These are phyloP conservation scores for Leucophenga varia DNA, from an alignment of 1,140 invertebrate genomes.

Conservation along the genomic window DNA sequence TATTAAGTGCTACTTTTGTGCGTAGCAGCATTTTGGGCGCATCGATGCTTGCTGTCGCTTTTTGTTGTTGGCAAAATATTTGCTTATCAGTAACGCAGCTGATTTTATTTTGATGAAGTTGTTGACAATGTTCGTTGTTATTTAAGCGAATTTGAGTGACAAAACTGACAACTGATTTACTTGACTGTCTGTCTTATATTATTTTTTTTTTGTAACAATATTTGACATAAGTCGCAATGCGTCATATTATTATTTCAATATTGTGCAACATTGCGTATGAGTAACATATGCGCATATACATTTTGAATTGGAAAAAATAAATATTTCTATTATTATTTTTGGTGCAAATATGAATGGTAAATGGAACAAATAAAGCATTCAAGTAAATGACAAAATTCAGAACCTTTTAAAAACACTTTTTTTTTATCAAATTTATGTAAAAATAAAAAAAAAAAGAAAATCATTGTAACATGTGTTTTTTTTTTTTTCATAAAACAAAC, in stretches of 20 bases:
- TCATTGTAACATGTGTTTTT: too few species aligned
- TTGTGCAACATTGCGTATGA: conserved; percentile 33
- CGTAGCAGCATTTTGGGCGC: conserved; percentile 34
- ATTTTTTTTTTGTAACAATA: too few species aligned
- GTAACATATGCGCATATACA: conserved; percentile 15
- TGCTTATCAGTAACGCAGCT: conserved; percentile 38
- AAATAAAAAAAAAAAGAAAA: too few species aligned
- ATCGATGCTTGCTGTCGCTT: conserved; percentile 6
- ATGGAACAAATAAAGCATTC: conserved; percentile 17
- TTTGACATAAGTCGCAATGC: too few species aligned
- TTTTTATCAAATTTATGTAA: too few species aligned
- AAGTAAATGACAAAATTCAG: conserved; percentile 48
- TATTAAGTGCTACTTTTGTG: conserved; percentile 25
- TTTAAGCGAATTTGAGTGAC: too few species aligned
- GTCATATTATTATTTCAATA: too few species aligned
- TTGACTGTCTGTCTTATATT: too few species aligned
- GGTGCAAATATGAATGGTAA: neutral
- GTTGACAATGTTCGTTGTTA: conserved; percentile 14
- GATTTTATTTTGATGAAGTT: conserved; percentile 48
- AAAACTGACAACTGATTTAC: too few species aligned
- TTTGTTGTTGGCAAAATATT: conserved; percentile 24
- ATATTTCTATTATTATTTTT: too few species aligned
- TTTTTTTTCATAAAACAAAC: neutral
- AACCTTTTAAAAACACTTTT: conserved; percentile 16
- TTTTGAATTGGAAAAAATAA: too few species aligned